Conservation (phyloP, 2,113 vertebrate species). For the Colius striatus region DNA sequence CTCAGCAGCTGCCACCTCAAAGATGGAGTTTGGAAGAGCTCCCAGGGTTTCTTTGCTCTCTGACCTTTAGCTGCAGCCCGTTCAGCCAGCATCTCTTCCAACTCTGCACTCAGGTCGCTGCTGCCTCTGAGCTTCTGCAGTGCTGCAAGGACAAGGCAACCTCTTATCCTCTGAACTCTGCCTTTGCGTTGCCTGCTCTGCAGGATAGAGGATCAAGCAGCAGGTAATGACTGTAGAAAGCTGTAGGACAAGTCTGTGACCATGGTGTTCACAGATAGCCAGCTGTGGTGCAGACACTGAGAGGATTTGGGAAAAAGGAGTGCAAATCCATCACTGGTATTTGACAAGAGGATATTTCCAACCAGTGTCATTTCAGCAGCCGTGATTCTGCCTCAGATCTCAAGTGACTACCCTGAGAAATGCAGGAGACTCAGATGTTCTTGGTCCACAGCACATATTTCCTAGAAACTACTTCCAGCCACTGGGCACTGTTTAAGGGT, state of each 20-base stretch:
- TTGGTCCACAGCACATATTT: background rate
- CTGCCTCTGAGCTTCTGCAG: slow-evolving; percentile 80
- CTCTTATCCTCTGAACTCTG: background rate
- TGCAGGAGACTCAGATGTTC: background rate
- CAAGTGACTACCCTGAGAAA: background rate
- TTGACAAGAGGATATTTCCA: background rate
- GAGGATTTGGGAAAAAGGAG: background rate
- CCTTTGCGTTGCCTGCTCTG: background rate
- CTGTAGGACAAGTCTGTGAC: background rate
- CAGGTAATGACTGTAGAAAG: background rate
- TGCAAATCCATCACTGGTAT: background rate
- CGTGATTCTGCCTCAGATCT: background rate
- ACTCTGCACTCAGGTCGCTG: slow-evolving; percentile 76
- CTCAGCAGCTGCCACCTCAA: slow-evolving; percentile 85
- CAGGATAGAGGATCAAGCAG: background rate
- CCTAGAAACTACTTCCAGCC: background rate
- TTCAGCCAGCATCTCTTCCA: slow-evolving; percentile 87
- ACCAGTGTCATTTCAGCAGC: background rate
- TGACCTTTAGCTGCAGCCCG: slow-evolving; percentile 76
- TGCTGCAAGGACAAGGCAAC: slow-evolving; percentile 69
- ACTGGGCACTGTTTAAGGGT: background rate
- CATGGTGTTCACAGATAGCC: background rate
- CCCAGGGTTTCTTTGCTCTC: slow-evolving; percentile 74
- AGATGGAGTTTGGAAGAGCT: slow-evolving; percentile 77
- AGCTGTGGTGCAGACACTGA: background rate